phyloP scores from a whole-genome alignment of 2,113 vertebrate genomes.

The Erythrocebus patas region DNA sequence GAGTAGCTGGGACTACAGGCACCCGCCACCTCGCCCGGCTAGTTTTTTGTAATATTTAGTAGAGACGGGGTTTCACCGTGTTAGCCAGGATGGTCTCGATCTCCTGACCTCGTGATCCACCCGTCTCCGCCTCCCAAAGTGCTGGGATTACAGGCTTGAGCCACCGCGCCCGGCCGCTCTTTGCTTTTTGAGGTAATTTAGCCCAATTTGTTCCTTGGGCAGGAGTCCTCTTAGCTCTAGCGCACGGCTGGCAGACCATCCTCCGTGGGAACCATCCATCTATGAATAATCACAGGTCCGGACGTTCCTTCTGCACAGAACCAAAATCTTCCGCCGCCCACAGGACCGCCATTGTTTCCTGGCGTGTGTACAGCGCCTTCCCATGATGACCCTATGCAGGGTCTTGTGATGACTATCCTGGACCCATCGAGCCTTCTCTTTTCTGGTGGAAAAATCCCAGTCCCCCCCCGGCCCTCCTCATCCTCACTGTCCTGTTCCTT shows the following conservation, averaged over 20 bases:
- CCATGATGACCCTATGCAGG: fast-evolving
- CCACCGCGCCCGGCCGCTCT: too few relatives aligned
- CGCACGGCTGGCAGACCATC: background rate
- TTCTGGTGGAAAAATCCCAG: background rate
- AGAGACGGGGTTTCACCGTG: too few relatives aligned
- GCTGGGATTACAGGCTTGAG: too few relatives aligned
- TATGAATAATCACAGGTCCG: background rate
- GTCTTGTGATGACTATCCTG: background rate
- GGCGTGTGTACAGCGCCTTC: fast-evolving
- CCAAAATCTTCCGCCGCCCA: fast-evolving
- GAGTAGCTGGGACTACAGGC: too few relatives aligned
- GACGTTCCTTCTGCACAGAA: background rate
- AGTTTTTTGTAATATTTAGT: too few relatives aligned
- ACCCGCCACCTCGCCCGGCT: too few relatives aligned
- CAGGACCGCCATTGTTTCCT: fast-evolving
- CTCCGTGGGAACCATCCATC: background rate
- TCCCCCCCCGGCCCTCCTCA: background rate
- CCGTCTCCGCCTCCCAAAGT: too few relatives aligned
- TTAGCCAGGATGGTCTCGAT: too few relatives aligned
- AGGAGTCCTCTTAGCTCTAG: background rate
- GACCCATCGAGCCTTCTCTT: background rate
- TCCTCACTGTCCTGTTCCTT: background rate
- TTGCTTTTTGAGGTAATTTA: background rate
- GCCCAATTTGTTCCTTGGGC: background rate
- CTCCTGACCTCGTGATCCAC: too few relatives aligned